Base-by-base conservation (phyloP, 2,797 vertebrate species). In the Fringilla coelebs region DNA sequence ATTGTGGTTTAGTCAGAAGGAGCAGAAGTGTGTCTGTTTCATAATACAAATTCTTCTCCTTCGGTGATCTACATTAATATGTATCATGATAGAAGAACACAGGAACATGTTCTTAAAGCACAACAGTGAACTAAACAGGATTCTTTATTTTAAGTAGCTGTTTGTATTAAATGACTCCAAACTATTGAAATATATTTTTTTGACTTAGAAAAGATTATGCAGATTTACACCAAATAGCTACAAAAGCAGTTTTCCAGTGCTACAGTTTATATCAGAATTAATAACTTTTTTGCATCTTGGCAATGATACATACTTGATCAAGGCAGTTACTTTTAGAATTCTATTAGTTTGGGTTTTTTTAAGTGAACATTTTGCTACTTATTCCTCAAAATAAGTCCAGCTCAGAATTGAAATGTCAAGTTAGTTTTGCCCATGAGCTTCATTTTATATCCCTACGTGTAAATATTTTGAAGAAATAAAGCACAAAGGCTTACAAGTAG, bases 41-140 rank as follows among this genome's bases (percentile, higher is more conserved):
- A 3, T 75, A 55, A 28, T 18, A 51, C 7, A 67, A 41, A 26
- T 51, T 63, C 7, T 66, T 88, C 32, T 70, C 18, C 51, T 62
- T 52, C 43, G 62, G 1, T 54, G n/a, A 76, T 16, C 32, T 58
- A 36, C 20, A 10, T 41, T 54, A 55, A 54, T 54, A 70, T 25
- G 1, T 54, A 20, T 46, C 12, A 32, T 1, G 0, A 29, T 43
- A 52, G 25, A 55, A 63, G 8, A 66, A 62, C 19, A 36, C 4
- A 43, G 19, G 28, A 77, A n/a, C 8, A 19, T 45, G 8, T 74
- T 78, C 48, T 57, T 65, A 70, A 74, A 78, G 22, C 25, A 57
- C 21, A 71, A 4, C 8, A 87, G 8, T 43, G 46, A 68, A 61
- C 5, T 45, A 26, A 70, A 40, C 32, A 54, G 6, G 70, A 18